Evolutionary conservation across 2,888 invertebrate species (phyloP).

Genomic region (Neelides folsomi): DNA sequence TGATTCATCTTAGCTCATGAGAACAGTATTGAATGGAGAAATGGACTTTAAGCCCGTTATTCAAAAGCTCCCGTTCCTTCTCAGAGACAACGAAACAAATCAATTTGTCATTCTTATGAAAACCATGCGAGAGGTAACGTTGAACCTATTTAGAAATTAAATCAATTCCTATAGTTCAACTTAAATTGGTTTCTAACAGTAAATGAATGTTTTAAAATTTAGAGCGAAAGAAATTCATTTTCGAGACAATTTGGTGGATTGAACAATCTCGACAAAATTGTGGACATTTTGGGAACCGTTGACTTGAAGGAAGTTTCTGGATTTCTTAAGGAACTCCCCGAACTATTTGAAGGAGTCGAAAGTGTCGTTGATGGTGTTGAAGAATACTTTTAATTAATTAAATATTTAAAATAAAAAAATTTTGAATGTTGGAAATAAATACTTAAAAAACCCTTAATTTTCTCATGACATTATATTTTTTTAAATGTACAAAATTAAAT

Average conservation of each 20-base stretch:
- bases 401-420: no score
- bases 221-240: constrained; percentile 4
- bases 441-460: no score
- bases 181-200: neutral
- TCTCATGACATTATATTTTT: no score
- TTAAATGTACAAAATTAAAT: no score
- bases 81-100: constrained; percentile 27
- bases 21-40: constrained; percentile 25
- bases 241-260: constrained; percentile 14
- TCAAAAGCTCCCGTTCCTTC: constrained; percentile 23
- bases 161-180: no score
- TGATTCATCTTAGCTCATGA: constrained; percentile 20
- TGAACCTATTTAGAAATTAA: neutral
- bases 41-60: constrained; percentile 29
- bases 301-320: constrained; percentile 19
- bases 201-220: neutral
- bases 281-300: constrained; percentile 16
- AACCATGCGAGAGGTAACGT: constrained; percentile 26
- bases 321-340: constrained; percentile 26
- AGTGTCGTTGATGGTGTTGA: constrained; percentile 26
- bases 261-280: constrained; percentile 15
- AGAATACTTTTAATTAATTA: constrained; percentile 13
- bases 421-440: no score
- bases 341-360: constrained; percentile 28
- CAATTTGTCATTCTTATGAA: constrained; percentile 25